These are phyloP conservation scores for Potorous gilbertii DNA, from an alignment of 2,797 vertebrate genomes.

Conservation along the genomic window DNA sequence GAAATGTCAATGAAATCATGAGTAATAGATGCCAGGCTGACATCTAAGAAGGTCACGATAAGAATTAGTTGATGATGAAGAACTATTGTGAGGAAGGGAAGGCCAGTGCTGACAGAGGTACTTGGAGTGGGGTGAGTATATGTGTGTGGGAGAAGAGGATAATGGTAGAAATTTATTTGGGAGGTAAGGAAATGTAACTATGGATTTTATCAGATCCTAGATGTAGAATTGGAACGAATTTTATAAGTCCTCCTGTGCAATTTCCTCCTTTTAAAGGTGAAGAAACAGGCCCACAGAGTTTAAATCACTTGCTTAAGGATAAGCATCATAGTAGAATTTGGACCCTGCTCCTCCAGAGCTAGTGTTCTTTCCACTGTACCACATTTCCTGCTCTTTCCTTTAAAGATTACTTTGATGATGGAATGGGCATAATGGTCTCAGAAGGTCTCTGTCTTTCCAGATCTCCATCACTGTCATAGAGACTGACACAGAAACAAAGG, in stretches of 20 bases:
- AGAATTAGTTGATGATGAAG: constrained; percentile 59
- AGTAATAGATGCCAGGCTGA: constrained; percentile 64
- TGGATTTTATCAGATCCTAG: background rate
- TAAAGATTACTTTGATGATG: background rate
- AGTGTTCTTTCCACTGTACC: background rate
- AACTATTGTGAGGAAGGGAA: background rate
- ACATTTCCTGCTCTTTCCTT: background rate
- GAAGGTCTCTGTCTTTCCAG: constrained; percentile 4
- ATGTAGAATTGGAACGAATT: background rate
- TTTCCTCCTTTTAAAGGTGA: constrained; percentile 19
- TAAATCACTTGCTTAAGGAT: background rate
- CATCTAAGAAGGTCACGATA: constrained; percentile 63
- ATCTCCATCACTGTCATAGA: background rate
- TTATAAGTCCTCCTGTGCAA: background rate
- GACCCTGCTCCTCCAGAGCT: background rate
- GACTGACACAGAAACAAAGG: background rate
- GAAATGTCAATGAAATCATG: constrained; percentile 70
- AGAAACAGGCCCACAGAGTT: background rate
- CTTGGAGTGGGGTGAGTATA: background rate
- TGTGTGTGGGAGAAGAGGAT: background rate
- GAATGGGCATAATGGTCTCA: background rate
- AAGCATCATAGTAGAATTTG: background rate
- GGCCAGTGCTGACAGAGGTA: background rate
- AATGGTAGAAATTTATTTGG: background rate
- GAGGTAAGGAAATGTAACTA: background rate